Conservation (phyloP, 2,113 vertebrate genomes). For the Mellivora capensis region DNA sequence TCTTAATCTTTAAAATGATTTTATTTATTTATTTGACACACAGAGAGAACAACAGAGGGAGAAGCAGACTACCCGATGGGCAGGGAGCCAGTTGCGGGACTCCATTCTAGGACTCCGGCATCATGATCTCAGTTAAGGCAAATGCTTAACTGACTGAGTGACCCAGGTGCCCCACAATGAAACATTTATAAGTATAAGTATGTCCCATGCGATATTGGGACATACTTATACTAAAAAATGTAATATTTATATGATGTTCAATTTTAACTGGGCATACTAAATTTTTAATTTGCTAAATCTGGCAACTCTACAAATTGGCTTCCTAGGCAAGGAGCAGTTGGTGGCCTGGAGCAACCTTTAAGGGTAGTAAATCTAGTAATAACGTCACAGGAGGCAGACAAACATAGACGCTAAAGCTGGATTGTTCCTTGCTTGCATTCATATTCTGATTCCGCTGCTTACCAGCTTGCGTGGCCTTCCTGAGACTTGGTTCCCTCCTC, state of each 20-base stretch:
- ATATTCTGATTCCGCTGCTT: background rate
- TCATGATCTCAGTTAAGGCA: background rate
- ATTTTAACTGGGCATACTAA: background rate
- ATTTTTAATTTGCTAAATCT: slow-evolving; percentile 38
- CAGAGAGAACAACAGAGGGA: background rate
- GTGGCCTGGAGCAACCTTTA: background rate
- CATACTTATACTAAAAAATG: slow-evolving; percentile 12
- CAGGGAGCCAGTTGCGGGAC: background rate
- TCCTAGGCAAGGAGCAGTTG: background rate
- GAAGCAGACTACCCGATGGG: background rate
- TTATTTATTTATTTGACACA: background rate
- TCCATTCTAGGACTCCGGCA: background rate
- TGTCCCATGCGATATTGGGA: background rate
- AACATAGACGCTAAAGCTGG: background rate
- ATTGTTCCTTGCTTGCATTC: background rate
- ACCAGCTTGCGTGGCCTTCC: background rate
- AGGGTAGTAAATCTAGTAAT: background rate
- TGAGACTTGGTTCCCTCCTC: background rate
- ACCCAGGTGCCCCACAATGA: background rate
- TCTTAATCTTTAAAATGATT: background rate
- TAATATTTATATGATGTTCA: background rate
- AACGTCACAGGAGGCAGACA: background rate
- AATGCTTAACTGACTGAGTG: background rate
- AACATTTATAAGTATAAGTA: background rate
- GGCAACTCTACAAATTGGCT: background rate